Evolutionary conservation across 2,797 vertebrate species (phyloP), one percentile per base, ranked within the genome.

Genomic region (Microctenopoma steveboyesi): DNA sequence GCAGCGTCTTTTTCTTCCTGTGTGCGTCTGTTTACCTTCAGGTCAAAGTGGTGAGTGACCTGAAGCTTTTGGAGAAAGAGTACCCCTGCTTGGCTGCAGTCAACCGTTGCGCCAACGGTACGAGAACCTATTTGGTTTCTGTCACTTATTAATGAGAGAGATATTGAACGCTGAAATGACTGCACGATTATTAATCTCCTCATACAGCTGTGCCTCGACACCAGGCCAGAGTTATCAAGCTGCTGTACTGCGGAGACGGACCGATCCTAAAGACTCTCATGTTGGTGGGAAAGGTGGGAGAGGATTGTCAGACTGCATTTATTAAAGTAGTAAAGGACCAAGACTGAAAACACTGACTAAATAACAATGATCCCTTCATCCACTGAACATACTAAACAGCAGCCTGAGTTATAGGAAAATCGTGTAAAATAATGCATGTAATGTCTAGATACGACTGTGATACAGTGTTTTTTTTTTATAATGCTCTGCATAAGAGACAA

Each of bases 81-180:
- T 95, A 95, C 74, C 95, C 95, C 13, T 95, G 95, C 65, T 83
- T 95, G 82, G 93, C 93, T 72, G 94, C 93, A 3, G 94, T 95
- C 47, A 95, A 95, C 86, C 94, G 94, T 74, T 95, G 94, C 81
- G 95, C 95, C 50, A 93, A 86, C 76, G 55, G 95, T 95, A 89
- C 27, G 91, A 72, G 0, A 1, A 4, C 16, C 39, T 39, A 35
- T 59, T 46, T 58, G 22, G 14, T 60, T 40, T 22, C 48, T 28
- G 25, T 46, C 43, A 18, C 25, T 30, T n/a, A 37, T 18, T 42
- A 30, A 43, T 18, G 49, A 56, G 12, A 28, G n/a, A 27, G 35
- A 14, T 28, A 46, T 30, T 13, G 3, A 7, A 49, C 2, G 12
- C 16, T 25, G 18, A 49, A 0, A 15, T 3, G 16, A 48, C 45